Base-by-base conservation (phyloP, 2,888 invertebrate genomes). In the Oscheius sp. region DNA sequence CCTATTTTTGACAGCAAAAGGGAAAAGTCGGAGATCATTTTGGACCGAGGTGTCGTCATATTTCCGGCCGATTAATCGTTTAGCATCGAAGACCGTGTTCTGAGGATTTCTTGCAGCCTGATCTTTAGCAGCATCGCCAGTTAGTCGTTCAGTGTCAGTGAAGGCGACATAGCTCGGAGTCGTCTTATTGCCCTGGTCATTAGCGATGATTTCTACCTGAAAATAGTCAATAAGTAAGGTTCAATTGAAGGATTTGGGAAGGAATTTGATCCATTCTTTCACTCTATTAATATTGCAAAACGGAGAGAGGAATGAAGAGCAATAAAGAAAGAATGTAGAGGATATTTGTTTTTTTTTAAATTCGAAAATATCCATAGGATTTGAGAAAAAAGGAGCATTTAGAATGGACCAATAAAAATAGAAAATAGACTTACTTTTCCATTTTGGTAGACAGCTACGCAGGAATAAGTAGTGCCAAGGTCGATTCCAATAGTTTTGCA, bases 101-200 rank as follows among this genome's bases (percentile, higher is more conserved):
- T 71, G 71, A 29, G 89, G 89, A 76, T 89, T 89, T 84, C 88
- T 87, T 64, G 89, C 89, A 31, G 88, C 88, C 80, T 89, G 89
- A 79, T 89, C 89, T 81, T 89, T 89, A 33, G 88, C 88, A n/a
- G 88, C 87, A 82, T 89, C 89, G 65, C 88, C 88, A 58, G 89
- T 87, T 33, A 88, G 84, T 72, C 89, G 83, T 79, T 89, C 89
- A 1, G 87, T 87, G 78, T 89, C 89, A 52, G 88, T 89, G 83
- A 89, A 89, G 12, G 89, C 89, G 6, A 89, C 89, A 82, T 89
- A 89, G 67, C 91, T 91, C 23, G 92, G 92, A 70, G 92, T 92
- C 10, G 92, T 92, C 80, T 91, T 88, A 89, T 92, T 92, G 74
- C 92, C 92, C 87, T 89, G 89, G 73, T 89, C 89, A 70, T 89